phyloP scores from a whole-genome alignment of 2,888 invertebrate genomes.

The Steromphala cineraria region DNA sequence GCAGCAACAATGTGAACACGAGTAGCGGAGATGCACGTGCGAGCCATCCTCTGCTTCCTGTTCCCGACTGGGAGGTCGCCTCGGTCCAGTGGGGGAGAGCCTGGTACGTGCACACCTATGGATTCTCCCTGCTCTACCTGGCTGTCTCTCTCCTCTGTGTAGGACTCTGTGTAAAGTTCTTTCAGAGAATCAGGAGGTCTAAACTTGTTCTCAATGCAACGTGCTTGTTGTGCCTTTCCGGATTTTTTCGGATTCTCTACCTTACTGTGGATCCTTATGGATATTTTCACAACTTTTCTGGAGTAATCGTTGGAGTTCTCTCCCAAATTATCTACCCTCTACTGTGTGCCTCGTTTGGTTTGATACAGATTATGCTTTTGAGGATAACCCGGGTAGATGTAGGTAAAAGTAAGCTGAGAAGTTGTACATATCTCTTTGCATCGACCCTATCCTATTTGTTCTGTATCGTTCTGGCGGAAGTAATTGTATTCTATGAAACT shows the following conservation, averaged over 20 bases:
- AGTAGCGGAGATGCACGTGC: neutral
- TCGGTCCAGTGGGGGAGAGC: conserved; percentile 76
- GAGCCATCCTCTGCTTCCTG: conserved; percentile 18
- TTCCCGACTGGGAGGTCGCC: conserved; percentile 73
- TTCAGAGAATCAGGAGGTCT: conserved; percentile 75
- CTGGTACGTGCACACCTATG: conserved; percentile 79
- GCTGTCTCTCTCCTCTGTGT: conserved; percentile 79
- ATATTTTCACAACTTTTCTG: conserved; percentile 77
- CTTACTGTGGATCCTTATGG: conserved; percentile 80
- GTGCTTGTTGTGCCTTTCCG: conserved; percentile 78
- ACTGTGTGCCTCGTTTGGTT: conserved; percentile 79
- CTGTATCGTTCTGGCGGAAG: conserved; percentile 77
- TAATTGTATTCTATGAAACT: conserved; percentile 75
- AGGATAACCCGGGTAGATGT: conserved; percentile 79
- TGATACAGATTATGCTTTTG: conserved; percentile 79
- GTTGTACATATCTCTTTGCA: conserved; percentile 65
- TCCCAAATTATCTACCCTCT: conserved; percentile 80
- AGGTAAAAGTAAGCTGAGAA: conserved; percentile 77
- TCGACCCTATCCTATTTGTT: conserved; percentile 75
- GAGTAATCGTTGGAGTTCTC: conserved; percentile 77
- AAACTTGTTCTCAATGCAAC: conserved; percentile 80
- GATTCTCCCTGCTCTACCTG: conserved; percentile 79
- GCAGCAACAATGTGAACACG: neutral
- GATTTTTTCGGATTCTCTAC: conserved; percentile 77
- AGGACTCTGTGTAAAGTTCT: conserved; percentile 78